Evolutionary conservation across 2,113 vertebrate species (phyloP).

Genomic region (Cairina moschata): DNA sequence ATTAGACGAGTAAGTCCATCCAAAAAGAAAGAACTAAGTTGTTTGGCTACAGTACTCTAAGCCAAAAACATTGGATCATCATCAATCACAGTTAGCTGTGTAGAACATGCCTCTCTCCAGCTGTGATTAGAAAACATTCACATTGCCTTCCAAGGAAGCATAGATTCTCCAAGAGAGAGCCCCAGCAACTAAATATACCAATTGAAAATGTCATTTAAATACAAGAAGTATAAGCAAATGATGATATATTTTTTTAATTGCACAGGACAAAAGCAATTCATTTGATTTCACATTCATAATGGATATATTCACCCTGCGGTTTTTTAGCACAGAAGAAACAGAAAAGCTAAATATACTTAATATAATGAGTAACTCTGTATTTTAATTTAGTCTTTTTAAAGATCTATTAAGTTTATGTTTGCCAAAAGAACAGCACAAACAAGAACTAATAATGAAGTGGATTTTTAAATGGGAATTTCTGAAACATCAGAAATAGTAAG

Average conservation of each 20-base stretch:
- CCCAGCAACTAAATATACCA: not conserved
- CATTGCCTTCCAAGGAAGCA: slow-evolving; percentile 33
- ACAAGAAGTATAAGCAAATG: not conserved
- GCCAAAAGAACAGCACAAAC: not conserved
- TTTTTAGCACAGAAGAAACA: not conserved
- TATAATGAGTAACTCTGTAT: not conserved
- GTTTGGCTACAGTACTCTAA: not conserved
- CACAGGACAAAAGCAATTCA: not conserved
- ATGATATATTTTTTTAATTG: not conserved
- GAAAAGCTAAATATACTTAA: not conserved
- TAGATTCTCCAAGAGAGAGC: not conserved
- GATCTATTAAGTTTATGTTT: not conserved
- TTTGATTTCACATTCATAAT: not conserved
- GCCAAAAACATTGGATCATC: slow-evolving; percentile 1
- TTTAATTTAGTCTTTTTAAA: not conserved
- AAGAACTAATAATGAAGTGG: not conserved
- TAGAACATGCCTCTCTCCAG: slow-evolving; percentile 12
- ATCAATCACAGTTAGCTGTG: slow-evolving; percentile 15
- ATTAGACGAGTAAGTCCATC: not conserved
- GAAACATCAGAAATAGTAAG: not conserved
- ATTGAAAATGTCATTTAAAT: not conserved
- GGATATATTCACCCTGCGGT: fast-evolving
- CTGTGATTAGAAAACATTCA: slow-evolving; percentile 2
- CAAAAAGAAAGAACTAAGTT: not conserved
- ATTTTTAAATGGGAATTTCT: not conserved